Percentiles rank a stretch among this genome's conserved stretches.
Evolutionary conservation across 2,888 invertebrate species (phyloP).

Genomic region (Lamellibrachia columna): DNA sequence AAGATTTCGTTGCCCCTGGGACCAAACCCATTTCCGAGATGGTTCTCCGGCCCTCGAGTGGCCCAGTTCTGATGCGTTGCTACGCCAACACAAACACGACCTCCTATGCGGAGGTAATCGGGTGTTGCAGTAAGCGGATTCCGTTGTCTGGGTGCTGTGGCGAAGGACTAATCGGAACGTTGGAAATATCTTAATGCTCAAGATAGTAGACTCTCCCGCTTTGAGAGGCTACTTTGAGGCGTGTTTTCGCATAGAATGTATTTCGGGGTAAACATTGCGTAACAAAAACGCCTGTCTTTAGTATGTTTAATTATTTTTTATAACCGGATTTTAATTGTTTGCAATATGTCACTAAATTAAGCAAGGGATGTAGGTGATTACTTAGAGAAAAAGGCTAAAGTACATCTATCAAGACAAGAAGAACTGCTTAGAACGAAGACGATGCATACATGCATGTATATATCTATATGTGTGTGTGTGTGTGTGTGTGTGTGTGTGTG

Average conservation of each 20-base stretch:
- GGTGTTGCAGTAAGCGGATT: not conserved
- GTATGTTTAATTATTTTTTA: not conserved
- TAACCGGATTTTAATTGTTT: not conserved
- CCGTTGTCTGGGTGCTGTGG: not conserved
- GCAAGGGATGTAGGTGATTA: not conserved
- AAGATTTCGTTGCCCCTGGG: not conserved
- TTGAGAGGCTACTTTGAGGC: not conserved
- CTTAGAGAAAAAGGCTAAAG: not conserved
- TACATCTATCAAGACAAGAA: too few relatives aligned
- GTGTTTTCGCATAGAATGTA: not conserved
- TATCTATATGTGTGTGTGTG: too few relatives aligned
- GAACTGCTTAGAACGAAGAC: too few relatives aligned
- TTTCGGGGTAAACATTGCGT: not conserved
- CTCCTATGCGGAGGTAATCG: not conserved
- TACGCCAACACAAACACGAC: constrained; percentile 10
- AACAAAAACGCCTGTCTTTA: not conserved
- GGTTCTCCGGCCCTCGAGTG: not conserved
- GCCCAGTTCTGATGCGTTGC: not conserved
- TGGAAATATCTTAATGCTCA: not conserved
- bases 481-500: too few relatives aligned
- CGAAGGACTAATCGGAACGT: not conserved
- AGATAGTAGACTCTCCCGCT: not conserved
- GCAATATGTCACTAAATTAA: not conserved
- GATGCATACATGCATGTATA: too few relatives aligned
- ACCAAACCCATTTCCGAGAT: not conserved